phyloP scores from a whole-genome alignment of 2,888 invertebrate species.

The Dorcus parallelipipedus region DNA sequence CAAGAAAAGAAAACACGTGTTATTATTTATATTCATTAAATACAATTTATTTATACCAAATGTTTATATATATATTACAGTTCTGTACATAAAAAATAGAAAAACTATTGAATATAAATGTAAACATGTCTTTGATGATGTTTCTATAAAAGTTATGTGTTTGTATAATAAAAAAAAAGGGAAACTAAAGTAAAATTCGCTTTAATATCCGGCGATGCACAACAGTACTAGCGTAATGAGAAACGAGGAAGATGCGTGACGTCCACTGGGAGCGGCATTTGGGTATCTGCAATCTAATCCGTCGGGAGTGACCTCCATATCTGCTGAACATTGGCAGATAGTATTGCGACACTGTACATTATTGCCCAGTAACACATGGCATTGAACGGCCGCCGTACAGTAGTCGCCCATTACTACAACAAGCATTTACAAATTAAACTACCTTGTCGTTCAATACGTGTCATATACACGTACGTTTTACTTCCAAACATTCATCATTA shows the following conservation, averaged over 20 bases:
- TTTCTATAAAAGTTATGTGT: conserved; percentile 32
- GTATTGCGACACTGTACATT: conserved; percentile 14
- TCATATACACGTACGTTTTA: not conserved
- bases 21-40: conserved; percentile 7
- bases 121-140: conserved; percentile 28
- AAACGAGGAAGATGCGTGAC: not conserved
- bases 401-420: conserved; percentile 13
- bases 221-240: not conserved
- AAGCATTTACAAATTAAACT: not conserved
- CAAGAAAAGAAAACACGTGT: too few species aligned
- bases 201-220: too few species aligned
- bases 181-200: not conserved
- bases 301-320: conserved; percentile 7
- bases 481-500: not conserved
- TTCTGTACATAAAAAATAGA: conserved; percentile 8
- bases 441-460: too few species aligned
- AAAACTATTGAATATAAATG: conserved; percentile 15
- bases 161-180: conserved; percentile 29
- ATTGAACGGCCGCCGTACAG: conserved; percentile 6
- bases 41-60: conserved; percentile 5
- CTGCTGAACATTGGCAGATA: conserved; percentile 15
- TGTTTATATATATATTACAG: conserved; percentile 7
- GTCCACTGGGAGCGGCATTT: not conserved
- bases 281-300: conserved; percentile 4
- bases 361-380: conserved; percentile 4